Conservation (phyloP, 2,113 vertebrate genomes). For the Atlantisia rogersi region DNA sequence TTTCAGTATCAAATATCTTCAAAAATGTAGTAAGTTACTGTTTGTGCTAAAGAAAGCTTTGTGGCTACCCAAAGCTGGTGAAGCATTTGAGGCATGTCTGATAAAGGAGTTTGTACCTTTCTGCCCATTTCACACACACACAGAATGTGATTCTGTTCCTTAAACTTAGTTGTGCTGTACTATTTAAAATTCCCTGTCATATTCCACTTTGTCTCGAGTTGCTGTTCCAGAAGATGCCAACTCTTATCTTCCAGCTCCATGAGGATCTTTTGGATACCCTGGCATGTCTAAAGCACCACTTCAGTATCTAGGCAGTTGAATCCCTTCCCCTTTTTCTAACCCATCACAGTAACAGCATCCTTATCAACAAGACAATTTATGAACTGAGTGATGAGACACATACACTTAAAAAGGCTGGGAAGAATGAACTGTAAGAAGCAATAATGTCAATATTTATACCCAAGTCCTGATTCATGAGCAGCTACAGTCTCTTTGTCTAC, state of each 20-base stretch:
- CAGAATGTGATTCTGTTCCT: neutral
- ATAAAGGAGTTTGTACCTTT: neutral
- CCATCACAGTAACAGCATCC: neutral
- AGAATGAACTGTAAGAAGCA: neutral
- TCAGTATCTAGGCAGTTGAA: neutral
- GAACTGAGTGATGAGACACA: neutral
- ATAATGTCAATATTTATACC: slow-evolving; percentile 2
- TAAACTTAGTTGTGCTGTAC: neutral
- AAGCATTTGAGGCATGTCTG: neutral
- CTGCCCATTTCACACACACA: neutral
- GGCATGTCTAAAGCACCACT: neutral
- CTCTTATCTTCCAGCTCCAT: neutral
- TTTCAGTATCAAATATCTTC: neutral
- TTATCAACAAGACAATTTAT: neutral
- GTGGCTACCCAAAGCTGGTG: neutral
- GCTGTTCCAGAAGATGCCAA: neutral
- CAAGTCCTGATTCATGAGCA: neutral
- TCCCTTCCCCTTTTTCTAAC: neutral
- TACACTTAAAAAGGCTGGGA: neutral
- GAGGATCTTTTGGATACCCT: neutral
- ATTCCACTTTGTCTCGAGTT: neutral
- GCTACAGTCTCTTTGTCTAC: neutral
- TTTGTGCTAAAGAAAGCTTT: neutral
- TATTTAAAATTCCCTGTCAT: neutral
- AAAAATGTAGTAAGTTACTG: neutral